Evolutionary conservation across 1,140 invertebrate species (phyloP), one percentile per base, ranked within the genome.

Genomic region (Portunus trituberculatus): DNA sequence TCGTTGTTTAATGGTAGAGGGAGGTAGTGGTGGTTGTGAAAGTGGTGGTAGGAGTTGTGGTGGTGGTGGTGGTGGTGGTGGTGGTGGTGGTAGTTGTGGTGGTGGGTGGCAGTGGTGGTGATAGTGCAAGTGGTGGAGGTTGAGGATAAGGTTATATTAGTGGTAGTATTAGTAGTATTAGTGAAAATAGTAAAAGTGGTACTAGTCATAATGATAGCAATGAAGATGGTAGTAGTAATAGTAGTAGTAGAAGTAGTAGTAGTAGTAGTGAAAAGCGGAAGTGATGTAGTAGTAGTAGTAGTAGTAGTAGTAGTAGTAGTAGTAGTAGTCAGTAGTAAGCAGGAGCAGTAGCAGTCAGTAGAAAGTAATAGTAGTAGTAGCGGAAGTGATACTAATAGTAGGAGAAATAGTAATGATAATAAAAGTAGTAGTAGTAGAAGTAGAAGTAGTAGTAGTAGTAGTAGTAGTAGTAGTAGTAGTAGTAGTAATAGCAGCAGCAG

Each of bases 251-350:
- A 0, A 91, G n/a, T 59, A 46, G 46, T 31, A 14, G 46, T 1
- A 20, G 45, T 91, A 20, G 31, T 25, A 8, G 45, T 28, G 89
- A 28, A 25, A 29, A 48, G 20, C 45, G 87, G 25, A 90, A 87
- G 45, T 82, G 92, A 86, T 48, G 82, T 93, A 93, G 92, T 46
- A 87, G 32, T 25, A 32, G 83, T 52, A 93, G 46, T 93, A 93
- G 92, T 87, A 87, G 46, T 87, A 87, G 84, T 52, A 86, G 83
- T 59, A 52, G 91, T 82, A 67, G 29, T 59, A 92, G 90, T n/a
- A 59, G 84, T 87, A 52, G 84, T 93, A 31, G n/a, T 46, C 8
- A 59, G 3, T 59, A 59, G 52, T 59, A 59, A 45, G 59, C 20
- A 59, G 93, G 25, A 89, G 93, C 3, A 67, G 84, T 67, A 28